These are phyloP conservation scores for Himalopsyche kuldschensis DNA, from an alignment of 2,888 invertebrate species.

Conservation along the genomic window DNA sequence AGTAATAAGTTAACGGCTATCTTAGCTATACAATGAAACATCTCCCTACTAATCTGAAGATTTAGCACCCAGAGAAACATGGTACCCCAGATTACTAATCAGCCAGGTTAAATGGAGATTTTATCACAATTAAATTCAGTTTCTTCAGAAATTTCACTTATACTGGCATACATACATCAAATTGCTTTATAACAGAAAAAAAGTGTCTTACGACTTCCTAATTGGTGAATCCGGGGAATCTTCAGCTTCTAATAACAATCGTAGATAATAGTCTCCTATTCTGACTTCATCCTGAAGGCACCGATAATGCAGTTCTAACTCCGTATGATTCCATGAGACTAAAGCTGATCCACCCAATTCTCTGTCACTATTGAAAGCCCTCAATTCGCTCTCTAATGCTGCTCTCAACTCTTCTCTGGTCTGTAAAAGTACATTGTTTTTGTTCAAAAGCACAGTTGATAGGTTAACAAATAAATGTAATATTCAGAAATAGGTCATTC, in stretches of 20 bases:
- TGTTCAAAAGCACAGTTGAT: no score
- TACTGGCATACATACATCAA: neutral
- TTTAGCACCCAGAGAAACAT: no score
- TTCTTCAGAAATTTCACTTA: no score
- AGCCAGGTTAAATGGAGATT: no score
- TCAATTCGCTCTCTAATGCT: conserved; percentile 89
- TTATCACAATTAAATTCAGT: no score
- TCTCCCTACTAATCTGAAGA: no score
- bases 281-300: conserved; percentile 95
- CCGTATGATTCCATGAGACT: conserved; percentile 97
- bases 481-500: neutral
- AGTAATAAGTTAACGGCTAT: no score
- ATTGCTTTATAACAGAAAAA: neutral
- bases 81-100: no score
- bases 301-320: conserved; percentile 93
- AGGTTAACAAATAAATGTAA: no score
- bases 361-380: conserved; percentile 86
- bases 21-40: no score
- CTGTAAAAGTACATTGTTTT: conserved; percentile 49
- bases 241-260: conserved; percentile 89
- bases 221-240: conserved; percentile 84
- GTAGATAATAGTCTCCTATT: conserved; percentile 97
- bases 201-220: conserved; percentile 78
- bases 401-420: conserved; percentile 93
- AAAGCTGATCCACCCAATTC: conserved; percentile 80